phyloP scores from a whole-genome alignment of 92 coral and sea anemone genomes.

The Epizoanthus rinbou region DNA sequence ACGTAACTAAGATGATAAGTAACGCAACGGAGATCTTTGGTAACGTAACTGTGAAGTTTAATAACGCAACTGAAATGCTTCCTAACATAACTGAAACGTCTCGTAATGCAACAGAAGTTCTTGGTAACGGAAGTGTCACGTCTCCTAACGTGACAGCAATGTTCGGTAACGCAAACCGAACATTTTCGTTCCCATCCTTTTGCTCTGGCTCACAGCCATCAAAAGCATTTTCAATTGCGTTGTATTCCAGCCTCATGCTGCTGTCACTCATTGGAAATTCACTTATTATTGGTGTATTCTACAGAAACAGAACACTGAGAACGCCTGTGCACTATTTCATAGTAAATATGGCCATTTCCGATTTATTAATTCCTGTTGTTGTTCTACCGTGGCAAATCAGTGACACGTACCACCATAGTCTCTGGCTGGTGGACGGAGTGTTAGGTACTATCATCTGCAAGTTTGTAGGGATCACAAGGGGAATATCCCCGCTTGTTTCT shows the following conservation, averaged over 20 bases:
- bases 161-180: background rate
- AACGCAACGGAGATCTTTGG: background rate
- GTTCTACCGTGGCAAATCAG: conserved; percentile 39
- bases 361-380: conserved; percentile 30
- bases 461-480: conserved; percentile 28
- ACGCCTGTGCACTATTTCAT: conserved; percentile 36
- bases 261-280: conserved; percentile 2
- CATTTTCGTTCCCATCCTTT: background rate
- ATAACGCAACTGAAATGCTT: background rate
- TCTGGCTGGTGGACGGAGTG: conserved; percentile 22
- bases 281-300: conserved; percentile 17
- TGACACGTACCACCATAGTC: background rate
- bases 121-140: background rate
- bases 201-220: conserved; percentile 22
- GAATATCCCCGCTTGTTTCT: conserved; percentile 25
- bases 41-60: background rate
- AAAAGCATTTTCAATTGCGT: conserved; percentile 1
- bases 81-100: background rate
- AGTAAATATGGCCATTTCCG: conserved; percentile 37
- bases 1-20: background rate
- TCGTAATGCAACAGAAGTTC: background rate
- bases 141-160: background rate
- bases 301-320: background rate
- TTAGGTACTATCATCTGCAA: conserved; percentile 23
- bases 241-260: background rate